Base-by-base conservation (phyloP, 2,797 vertebrate species). In the Manis crassicaudata region DNA sequence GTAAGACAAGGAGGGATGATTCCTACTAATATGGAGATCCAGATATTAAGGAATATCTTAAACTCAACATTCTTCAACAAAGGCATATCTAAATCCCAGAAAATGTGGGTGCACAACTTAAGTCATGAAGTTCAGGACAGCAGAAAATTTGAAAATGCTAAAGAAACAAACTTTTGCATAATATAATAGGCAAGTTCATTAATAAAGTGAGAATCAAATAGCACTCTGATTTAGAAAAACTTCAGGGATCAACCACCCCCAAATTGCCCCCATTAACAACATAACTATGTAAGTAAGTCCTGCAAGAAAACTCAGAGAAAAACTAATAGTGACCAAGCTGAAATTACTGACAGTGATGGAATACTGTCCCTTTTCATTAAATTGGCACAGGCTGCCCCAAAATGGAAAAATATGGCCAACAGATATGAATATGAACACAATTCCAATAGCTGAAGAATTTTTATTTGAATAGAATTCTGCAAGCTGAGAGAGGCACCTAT, bases 281-380 rank as follows among this genome's bases (percentile, higher is more conserved):
- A 65, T 6, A 65, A 35, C 35, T 67, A 52, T 70, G 3, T 25
- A 76, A 68, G 3, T 25, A 76, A 68, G 63, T 65, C 18, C 62
- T 80, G 2, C 12, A 60, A 95, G 58, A 75, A 88, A 95, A 65
- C 50, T 35, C 54, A 80, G 60, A 92, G 7, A 80, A 94, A 81
- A 18, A 11, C 17, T 58, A 63, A 73, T 9, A 29, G 35, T n/a
- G 25, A 90, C 46, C 40, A 88, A 20, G 6, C 6, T 79, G 50
- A 80, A 43, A 90, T 7, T 68, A 6, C 25, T 54, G 60, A 73
- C 25, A 58, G 4, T 58, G 65, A 91, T 2, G 56, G 27, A 87
- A 96, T 88, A 16, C 40, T 89, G 52, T n/a, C 37, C 46, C 27
- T 97, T 92, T 79, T 88, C 80, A 50, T 65, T 92, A 79, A 43